Base-by-base conservation (phyloP, 1,140 invertebrate genomes). In the Cherax destructor region DNA sequence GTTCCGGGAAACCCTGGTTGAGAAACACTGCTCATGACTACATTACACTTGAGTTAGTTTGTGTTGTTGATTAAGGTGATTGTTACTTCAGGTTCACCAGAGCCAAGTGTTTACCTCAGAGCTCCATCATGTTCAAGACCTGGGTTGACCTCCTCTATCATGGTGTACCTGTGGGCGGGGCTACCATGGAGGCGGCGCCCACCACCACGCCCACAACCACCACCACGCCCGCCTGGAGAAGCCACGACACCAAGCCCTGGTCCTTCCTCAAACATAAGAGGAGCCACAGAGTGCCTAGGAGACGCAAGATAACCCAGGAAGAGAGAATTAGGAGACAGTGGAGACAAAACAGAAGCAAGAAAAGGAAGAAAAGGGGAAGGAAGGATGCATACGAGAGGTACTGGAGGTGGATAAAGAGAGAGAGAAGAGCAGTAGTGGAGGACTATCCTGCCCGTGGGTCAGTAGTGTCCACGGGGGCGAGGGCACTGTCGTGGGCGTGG, bases 1-100 rank as follows among this genome's bases (percentile, higher is more conserved):
- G 30, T 41, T 41, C 30, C 30, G 30, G 30, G 30, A 1, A 41
- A 41, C 30, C 30, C 30, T 41, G 30, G 30, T 41, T 41, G 30
- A 41, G 30, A 41, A 2, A n/a, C n/a, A n/a, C n/a, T n/a, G n/a
- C n/a, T n/a, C n/a, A n/a, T n/a, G n/a, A n/a, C n/a, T n/a, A n/a
- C n/a, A n/a, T n/a, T n/a, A n/a, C n/a, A n/a, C n/a, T n/a, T n/a
- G n/a, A n/a, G n/a, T n/a, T n/a, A n/a, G n/a, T 6, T 56, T 56
- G n/a, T 74, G 69, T 24, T 30, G n/a, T 74, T 65, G 61, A 18
- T 18, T 7, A 65, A 5, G 4, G 10, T 65, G 61, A 18, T 7
- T 74, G 69, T 74, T 74, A n/a, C 6, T 24, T 0, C 85, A 86
- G 85, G n/a, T 86, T 86, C 85, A 86, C 85, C 2, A 41, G n/a